Conservation (phyloP, 2,797 vertebrate species). For the Sebastes glaucus region DNA sequence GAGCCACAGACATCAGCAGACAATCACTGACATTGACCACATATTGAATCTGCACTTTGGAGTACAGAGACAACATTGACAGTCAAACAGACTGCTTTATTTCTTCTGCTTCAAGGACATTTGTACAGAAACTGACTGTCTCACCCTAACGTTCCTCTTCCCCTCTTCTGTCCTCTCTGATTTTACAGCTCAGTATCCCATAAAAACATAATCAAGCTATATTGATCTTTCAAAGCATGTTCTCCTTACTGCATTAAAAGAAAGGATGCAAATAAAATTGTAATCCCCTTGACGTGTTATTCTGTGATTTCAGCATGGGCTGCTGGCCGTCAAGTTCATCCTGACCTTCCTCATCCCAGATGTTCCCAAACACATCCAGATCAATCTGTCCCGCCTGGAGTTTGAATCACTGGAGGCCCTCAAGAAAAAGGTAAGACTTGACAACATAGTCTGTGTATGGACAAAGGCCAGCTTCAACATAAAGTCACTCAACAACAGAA, state of each 20-base stretch:
- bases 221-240: neutral
- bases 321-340: constrained; percentile 93
- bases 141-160: neutral
- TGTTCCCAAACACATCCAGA: constrained; percentile 89
- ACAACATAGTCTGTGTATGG: neutral
- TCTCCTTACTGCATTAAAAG: neutral
- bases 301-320: constrained; percentile 86
- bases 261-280: neutral
- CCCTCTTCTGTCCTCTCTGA: neutral
- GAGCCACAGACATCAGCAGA: neutral
- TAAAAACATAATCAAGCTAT: constrained; percentile 2
- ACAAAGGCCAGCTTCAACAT: neutral
- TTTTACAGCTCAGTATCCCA: neutral
- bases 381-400: constrained; percentile 84
- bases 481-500: neutral
- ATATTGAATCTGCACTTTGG: neutral
- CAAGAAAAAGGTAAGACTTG: constrained; percentile 90
- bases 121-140: neutral
- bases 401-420: constrained; percentile 90
- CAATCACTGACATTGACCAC: neutral
- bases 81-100: neutral
- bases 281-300: neutral
- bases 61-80: neutral
- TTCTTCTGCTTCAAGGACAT: neutral
- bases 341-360: constrained; percentile 93